Conservation (phyloP, 2,797 vertebrate species). For the Anolis apletophallus region DNA sequence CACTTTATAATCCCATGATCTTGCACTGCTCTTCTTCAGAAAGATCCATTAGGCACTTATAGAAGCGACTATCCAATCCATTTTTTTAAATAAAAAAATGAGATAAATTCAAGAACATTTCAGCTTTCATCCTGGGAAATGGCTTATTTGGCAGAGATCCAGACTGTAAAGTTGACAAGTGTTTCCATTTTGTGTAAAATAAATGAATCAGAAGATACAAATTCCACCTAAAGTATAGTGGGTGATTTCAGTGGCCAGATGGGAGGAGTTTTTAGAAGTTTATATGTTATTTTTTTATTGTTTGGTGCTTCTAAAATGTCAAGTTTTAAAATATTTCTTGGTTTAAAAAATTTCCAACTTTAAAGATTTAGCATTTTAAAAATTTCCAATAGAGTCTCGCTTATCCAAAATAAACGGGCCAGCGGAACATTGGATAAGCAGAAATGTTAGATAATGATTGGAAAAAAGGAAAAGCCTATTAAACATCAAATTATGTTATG, state of each 20-base stretch:
- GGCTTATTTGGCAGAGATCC: background rate
- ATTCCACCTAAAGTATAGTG: background rate
- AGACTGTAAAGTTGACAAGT: background rate
- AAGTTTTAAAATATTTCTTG: background rate
- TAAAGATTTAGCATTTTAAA: background rate
- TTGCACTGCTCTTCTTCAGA: background rate
- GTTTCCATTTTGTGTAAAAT: background rate
- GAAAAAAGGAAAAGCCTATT: too few relatives aligned
- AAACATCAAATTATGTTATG: too few relatives aligned
- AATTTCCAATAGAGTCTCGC: too few relatives aligned
- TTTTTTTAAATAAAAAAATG: background rate
- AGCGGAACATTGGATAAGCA: too few relatives aligned
- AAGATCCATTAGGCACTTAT: background rate
- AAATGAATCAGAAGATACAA: background rate
- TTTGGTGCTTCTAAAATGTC: background rate
- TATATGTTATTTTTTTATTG: background rate
- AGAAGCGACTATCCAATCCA: background rate
- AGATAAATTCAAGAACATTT: conserved; percentile 15
- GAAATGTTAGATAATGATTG: too few relatives aligned
- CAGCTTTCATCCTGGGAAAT: background rate
- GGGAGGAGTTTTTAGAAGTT: background rate
- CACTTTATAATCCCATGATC: background rate
- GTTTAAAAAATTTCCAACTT: background rate
- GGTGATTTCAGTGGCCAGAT: background rate
- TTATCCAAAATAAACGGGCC: too few relatives aligned